These are phyloP conservation scores for Nettapus auritus DNA, from an alignment of 2,113 vertebrate genomes.

Conservation along the genomic window DNA sequence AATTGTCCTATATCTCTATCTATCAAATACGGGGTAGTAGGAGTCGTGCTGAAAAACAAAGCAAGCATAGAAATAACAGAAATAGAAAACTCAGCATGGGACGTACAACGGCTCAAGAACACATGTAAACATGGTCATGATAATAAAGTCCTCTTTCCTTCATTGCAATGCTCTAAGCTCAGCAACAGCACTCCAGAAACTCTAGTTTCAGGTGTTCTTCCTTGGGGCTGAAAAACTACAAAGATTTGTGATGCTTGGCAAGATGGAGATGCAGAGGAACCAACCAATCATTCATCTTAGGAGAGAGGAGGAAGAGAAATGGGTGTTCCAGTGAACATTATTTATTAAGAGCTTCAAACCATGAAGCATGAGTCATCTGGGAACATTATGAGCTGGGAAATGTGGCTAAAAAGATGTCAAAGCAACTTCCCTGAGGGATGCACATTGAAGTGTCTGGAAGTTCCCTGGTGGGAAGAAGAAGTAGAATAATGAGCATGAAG, in stretches of 20 bases:
- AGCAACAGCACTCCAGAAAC: background rate
- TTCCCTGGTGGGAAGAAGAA: background rate
- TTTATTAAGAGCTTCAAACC: background rate
- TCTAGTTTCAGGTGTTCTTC: background rate
- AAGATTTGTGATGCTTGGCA: background rate
- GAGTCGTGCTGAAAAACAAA: background rate
- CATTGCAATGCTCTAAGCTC: background rate
- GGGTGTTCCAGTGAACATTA: accelerated
- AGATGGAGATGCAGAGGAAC: background rate
- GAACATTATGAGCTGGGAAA: background rate
- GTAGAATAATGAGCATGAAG: background rate
- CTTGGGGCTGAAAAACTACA: background rate
- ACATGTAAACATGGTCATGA: background rate
- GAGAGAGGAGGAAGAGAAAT: background rate
- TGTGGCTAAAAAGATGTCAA: background rate
- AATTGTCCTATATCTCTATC: background rate
- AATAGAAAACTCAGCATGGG: background rate
- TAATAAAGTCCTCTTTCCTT: background rate
- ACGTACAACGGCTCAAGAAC: background rate
- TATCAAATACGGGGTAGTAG: background rate
- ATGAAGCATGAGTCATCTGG: background rate
- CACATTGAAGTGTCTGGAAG: background rate
- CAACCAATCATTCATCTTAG: background rate
- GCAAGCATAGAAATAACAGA: background rate
- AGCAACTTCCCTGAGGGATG: background rate